Evolutionary conservation across 2,888 invertebrate species (phyloP), one percentile per base, ranked within the genome.

Genomic region (Pseudococcus longispinus): DNA sequence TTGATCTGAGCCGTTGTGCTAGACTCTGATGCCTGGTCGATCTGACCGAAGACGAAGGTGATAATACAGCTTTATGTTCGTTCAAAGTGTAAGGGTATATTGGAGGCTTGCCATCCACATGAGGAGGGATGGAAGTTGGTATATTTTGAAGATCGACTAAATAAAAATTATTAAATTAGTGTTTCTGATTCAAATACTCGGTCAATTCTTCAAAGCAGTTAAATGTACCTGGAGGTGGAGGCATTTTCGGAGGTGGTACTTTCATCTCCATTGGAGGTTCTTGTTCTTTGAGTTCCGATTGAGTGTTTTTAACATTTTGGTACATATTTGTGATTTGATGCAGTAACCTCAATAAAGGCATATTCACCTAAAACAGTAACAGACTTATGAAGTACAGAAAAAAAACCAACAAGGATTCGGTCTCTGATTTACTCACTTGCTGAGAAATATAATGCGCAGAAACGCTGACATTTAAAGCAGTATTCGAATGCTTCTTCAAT

Each of bases 311-410:
- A 1, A 98, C 97, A 91, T 98, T 98, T 91, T 97, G 97, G 91
- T 98, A 97, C 97, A 98, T 98, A 90, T 97, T 98, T 90, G 96
- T 96, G 90, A 98, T 98, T 92, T 98, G 98, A 91, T 98, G 98
- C 88, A 98, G 92, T 85, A 98, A 93, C 84, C 98, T 92, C 80
- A 98, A 91, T 55, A 98, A 92, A 0, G 98, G 98, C 98, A 98
- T 98, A 91, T 98, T 98, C 1, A 98, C 94, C 93, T 94, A 42
- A 18, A 70, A 60, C 1, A 60, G 1, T n/a, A 32, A 32, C 6
- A 5, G 32, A 32, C 32, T 32, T 6, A 6, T 32, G n/a, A n/a
- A 32, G 2, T 32, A 32, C 32, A 32, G 32, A 32, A 32, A 32
- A 32, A 5, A 32, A 32, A 32, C 2, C 6, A 32, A 32, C 6